phyloP scores from a whole-genome alignment of 2,113 vertebrate genomes.

The Crypturellus undulatus region DNA sequence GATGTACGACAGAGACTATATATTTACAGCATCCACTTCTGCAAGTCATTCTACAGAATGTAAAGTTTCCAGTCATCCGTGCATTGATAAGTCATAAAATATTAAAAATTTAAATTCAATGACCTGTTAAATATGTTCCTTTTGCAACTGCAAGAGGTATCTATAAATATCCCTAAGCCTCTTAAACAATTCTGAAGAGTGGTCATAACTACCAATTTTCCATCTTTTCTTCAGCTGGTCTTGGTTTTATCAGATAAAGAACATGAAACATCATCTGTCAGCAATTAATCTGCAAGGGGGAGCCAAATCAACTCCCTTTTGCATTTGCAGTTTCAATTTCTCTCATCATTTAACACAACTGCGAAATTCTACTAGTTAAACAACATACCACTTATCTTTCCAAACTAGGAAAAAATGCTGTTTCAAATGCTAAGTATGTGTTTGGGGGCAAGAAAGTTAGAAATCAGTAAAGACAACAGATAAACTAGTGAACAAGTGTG shows the following conservation, averaged over 20 bases:
- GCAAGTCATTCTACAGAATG: background rate
- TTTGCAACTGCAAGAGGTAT: background rate
- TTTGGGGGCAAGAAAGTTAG: background rate
- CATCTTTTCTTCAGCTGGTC: background rate
- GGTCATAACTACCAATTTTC: background rate
- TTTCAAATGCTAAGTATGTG: background rate
- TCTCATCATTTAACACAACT: background rate
- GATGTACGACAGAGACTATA: background rate
- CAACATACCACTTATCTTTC: background rate
- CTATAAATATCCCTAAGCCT: background rate
- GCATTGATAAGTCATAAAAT: conserved; percentile 37
- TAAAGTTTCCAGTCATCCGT: conserved; percentile 32
- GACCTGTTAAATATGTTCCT: conserved; percentile 1
- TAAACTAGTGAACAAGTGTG: background rate
- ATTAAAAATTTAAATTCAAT: conserved; percentile 39
- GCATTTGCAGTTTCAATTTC: background rate
- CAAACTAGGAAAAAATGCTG: background rate
- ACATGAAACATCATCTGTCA: conserved; percentile 1
- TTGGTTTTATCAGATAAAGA: conserved; percentile 25
- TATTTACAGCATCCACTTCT: background rate
- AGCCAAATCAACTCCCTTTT: background rate
- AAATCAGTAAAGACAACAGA: background rate
- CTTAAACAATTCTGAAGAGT: background rate
- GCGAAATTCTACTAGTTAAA: background rate
- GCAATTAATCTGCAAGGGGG: conserved; percentile 23